Base-by-base conservation (phyloP, 2,113 vertebrate genomes). In the Gnathonemus echidnorhynchus region DNA sequence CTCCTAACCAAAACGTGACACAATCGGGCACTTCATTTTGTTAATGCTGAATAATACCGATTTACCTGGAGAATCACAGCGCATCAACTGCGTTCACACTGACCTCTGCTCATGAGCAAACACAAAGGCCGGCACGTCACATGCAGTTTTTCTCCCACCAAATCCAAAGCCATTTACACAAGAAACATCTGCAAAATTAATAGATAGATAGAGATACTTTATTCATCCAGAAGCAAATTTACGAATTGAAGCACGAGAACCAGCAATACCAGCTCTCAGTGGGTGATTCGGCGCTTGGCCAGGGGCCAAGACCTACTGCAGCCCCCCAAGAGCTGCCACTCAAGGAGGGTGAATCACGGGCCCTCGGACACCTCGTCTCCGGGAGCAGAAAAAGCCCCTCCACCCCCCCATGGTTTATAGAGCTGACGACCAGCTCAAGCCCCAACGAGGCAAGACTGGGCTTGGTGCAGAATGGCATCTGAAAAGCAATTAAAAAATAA, bases 381-480 rank as follows among this genome's bases (percentile, higher is more conserved):
- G 1, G 49, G 10, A 56, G 49, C 31, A 58, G 50, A n/a, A 48
- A 48, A 24, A 49, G 83, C 58, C 53, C 88, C 94, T 91, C 91
- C 91, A 45, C 92, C 91, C 88, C 92, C 90, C 92, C 90, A 90
- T 85, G 88, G 77, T 90, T 53, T 46, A 91, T 6, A 46, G 50
- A 89, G 52, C 39, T 31, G 53, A 35, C 39, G 49, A 24, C 77
- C 80, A 8, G 11, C 5, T 56, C 49, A 7, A n/a, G 8, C 24
- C 74, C 17, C 19, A 85, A 89, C 56, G 45, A 93, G 94, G 87
- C 96, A 95, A 95, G 96, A 95, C 95, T 91, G 49, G 93, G 94
- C 95, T 92, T 94, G 94, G 95, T 93, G 90, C 52, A 89, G 91
- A 86, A 89, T 96, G 94, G 89, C 93, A 94, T 95, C 94, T 93